phyloP scores from a whole-genome alignment of 1,140 invertebrate species.

The Eulimnadia texana region DNA sequence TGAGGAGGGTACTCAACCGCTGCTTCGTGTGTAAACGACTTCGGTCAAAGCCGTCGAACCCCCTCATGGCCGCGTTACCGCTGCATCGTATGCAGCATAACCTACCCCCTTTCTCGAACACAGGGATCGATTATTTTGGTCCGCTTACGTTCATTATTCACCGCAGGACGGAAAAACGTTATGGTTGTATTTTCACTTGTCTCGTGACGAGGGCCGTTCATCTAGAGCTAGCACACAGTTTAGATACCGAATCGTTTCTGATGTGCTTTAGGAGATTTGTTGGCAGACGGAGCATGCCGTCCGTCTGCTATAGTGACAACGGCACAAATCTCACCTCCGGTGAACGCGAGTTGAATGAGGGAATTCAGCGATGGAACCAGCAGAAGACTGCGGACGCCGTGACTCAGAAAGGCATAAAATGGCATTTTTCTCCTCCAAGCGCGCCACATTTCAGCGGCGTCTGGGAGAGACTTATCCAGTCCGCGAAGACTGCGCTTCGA shows the following conservation, averaged over 20 bases:
- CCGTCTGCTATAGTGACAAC: conserved; percentile 25
- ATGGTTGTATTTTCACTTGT: conserved; percentile 5
- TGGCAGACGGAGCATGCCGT: conserved; percentile 23
- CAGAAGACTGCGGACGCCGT: not conserved
- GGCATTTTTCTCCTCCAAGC: conserved; percentile 31
- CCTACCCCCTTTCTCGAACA: not conserved
- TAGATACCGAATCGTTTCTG: conserved; percentile 21
- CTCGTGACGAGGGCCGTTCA: conserved; percentile 3
- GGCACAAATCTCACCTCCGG: conserved; percentile 30
- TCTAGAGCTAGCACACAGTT: not conserved
- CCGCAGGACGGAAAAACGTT: conserved; percentile 6
- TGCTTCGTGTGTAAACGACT: conserved; percentile 13
- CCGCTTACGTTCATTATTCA: not conserved
- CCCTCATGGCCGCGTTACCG: conserved; percentile 20
- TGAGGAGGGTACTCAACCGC: not conserved
- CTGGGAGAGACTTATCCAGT: conserved; percentile 30
- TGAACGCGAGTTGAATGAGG: conserved; percentile 20
- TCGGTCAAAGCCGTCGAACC: conserved; percentile 1
- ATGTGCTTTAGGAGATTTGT: conserved; percentile 27
- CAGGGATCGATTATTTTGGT: not conserved
- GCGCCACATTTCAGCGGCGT: conserved; percentile 31
- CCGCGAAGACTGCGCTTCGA: conserved; percentile 24
- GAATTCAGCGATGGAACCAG: not conserved
- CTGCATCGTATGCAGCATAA: not conserved
- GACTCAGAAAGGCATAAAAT: conserved; percentile 23